Evolutionary conservation across 1,140 invertebrate genomes (phyloP).

Genomic region (Camponotus pennsylvanicus): DNA sequence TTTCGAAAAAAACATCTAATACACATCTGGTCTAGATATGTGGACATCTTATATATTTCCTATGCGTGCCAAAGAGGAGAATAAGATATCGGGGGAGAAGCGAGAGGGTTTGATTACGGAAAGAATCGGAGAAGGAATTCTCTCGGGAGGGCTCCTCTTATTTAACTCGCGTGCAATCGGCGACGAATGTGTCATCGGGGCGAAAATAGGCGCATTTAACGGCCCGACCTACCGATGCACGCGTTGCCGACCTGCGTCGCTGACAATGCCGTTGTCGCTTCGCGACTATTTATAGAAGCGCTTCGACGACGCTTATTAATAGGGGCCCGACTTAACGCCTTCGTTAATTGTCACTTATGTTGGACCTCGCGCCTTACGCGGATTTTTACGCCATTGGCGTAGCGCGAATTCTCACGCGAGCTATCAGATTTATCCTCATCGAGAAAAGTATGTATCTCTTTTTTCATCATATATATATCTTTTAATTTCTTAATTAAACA

Average conservation of each 20-base stretch:
- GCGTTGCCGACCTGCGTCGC: constrained; percentile 76
- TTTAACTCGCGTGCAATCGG: constrained; percentile 77
- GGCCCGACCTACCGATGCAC: constrained; percentile 67
- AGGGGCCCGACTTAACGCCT: constrained; percentile 77
- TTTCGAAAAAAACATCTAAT: not conserved
- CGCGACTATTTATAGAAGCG: constrained; percentile 78
- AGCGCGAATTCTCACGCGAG: not conserved
- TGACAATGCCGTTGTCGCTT: constrained; percentile 69
- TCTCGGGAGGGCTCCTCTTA: constrained; percentile 62
- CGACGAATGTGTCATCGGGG: constrained; percentile 79
- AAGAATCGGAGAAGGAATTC: constrained; percentile 11
- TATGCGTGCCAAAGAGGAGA: not conserved
- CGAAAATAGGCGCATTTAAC: constrained; percentile 81
- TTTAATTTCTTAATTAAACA: not conserved
- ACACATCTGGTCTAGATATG: not conserved
- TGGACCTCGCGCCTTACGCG: constrained; percentile 57
- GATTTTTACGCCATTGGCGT: constrained; percentile 62
- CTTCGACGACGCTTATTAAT: constrained; percentile 80
- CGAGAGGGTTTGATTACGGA: not conserved
- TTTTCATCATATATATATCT: no score
- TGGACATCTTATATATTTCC: not conserved
- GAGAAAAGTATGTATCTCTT: not conserved
- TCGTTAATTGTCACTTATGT: constrained; percentile 79
- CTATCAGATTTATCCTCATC: not conserved
- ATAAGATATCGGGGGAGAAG: not conserved